phyloP scores from a whole-genome alignment of 2,888 invertebrate genomes.

The Cephus pulcher region DNA sequence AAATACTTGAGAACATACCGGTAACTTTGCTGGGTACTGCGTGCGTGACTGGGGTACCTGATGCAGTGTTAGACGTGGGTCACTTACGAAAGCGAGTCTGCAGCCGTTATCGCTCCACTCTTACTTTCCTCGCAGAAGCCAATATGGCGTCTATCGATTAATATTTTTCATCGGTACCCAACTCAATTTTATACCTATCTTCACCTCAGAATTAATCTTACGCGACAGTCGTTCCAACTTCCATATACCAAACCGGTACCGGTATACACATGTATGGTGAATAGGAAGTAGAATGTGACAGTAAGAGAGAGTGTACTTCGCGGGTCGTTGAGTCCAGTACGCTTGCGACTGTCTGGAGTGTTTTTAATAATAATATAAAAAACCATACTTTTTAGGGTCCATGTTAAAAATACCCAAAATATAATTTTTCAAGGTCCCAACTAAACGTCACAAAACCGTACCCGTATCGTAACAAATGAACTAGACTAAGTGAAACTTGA shows the following conservation, averaged over 20 bases:
- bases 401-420: not conserved
- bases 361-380: not conserved
- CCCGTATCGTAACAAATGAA: not conserved
- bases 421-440: not conserved
- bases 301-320: slow-evolving; percentile 46
- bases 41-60: not conserved
- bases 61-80: not conserved
- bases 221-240: slow-evolving; percentile 25
- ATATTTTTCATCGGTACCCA: not conserved
- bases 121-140: not conserved
- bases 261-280: slow-evolving; percentile 21
- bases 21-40: not conserved
- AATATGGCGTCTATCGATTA: not conserved
- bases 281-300: slow-evolving; percentile 48
- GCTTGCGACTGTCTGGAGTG: slow-evolving; percentile 13
- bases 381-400: not conserved
- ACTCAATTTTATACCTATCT: not conserved
- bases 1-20: not conserved
- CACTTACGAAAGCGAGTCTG: not conserved
- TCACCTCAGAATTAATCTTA: not conserved
- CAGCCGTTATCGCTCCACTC: not conserved
- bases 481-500: not conserved
- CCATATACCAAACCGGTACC: slow-evolving; percentile 44
- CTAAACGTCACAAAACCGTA: not conserved
- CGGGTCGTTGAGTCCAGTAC: slow-evolving; percentile 46